These are phyloP conservation scores for Sardina pilchardus DNA, from an alignment of 2,113 vertebrate species.

Conservation along the genomic window DNA sequence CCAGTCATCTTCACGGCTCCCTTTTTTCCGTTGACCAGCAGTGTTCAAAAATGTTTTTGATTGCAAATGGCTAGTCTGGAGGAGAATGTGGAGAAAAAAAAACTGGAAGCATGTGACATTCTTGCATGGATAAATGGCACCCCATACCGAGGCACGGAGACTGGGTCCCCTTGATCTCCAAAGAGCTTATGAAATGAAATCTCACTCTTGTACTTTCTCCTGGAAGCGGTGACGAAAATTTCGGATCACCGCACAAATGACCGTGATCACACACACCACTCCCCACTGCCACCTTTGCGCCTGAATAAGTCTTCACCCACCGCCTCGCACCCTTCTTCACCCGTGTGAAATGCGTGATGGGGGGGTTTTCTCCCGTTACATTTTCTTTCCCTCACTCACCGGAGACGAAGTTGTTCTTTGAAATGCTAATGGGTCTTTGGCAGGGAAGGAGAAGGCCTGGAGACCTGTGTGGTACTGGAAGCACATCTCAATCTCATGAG, in stretches of 20 bases:
- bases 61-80: background rate
- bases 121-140: slow-evolving; percentile 18
- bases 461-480: background rate
- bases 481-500: slow-evolving; percentile 2
- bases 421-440: background rate
- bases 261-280: background rate
- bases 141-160: background rate
- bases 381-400: background rate
- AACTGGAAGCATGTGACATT: background rate
- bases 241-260: background rate
- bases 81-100: background rate
- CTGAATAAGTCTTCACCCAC: background rate
- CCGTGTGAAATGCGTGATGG: background rate
- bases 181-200: background rate
- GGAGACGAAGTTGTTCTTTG: background rate
- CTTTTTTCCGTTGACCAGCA: background rate
- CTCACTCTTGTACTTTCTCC: background rate
- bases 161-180: background rate
- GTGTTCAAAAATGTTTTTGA: background rate
- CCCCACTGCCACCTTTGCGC: background rate
- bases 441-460: background rate
- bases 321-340: background rate
- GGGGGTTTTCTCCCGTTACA: background rate
- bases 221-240: background rate
- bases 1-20: background rate